A percentile compares a stretch with the other conserved stretches of the same genome.
These are phyloP conservation scores for Strigamia transsilvanica DNA, from an alignment of 2,888 invertebrate species.

Conservation along the genomic window DNA sequence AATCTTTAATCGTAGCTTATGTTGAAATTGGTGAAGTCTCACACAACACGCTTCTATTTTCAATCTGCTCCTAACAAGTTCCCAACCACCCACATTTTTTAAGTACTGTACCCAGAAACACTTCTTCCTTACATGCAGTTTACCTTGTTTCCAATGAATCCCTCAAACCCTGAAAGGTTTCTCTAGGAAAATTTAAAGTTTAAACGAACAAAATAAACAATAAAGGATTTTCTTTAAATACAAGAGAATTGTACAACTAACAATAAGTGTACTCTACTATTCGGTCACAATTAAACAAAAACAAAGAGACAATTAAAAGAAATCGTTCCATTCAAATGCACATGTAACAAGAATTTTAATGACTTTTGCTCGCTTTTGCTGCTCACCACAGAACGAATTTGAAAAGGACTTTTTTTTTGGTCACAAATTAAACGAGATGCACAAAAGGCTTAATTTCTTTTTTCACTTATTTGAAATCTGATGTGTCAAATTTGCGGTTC, in stretches of 20 bases:
- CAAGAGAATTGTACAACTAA: too few relatives aligned
- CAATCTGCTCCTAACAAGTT: constrained; percentile 4
- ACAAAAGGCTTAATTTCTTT: background rate
- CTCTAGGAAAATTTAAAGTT: background rate
- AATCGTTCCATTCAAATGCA: background rate
- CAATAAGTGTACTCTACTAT: too few relatives aligned
- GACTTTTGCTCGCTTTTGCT: background rate
- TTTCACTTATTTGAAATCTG: constrained; percentile 26
- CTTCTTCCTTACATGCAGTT: background rate
- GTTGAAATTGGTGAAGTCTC: constrained; percentile 7
- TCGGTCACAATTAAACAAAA: background rate
- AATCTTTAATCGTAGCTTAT: background rate
- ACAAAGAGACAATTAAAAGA: background rate
- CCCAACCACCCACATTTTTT: background rate
- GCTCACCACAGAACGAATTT: background rate
- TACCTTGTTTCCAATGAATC: constrained; percentile 21
- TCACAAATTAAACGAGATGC: background rate
- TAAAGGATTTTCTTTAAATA: background rate
- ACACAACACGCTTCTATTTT: background rate
- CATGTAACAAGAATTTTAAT: constrained; percentile 16
- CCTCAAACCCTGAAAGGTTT: constrained; percentile 16
- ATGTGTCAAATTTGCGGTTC: constrained; percentile 26
- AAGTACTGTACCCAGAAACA: constrained; percentile 24
- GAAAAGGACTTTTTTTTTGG: background rate
- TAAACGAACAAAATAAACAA: background rate